phyloP scores from a whole-genome alignment of 2,113 vertebrate genomes.

The Colossoma macropomum region DNA sequence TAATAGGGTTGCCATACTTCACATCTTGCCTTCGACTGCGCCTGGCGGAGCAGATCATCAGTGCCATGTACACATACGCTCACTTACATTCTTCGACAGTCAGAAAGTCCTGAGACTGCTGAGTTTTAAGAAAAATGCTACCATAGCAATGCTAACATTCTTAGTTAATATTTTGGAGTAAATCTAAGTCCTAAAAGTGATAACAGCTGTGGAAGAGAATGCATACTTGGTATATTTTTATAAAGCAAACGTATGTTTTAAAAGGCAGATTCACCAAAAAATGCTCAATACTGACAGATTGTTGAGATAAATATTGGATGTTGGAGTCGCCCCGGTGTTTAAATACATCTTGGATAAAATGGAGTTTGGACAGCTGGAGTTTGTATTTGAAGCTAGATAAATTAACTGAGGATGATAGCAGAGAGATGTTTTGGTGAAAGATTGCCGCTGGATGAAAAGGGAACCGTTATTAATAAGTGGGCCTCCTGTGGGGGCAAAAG shows the following conservation, averaged over 20 bases:
- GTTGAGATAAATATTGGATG: no score
- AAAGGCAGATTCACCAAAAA: not conserved
- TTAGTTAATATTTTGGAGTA: no score
- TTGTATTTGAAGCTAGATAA: not conserved
- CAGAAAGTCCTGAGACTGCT: not conserved
- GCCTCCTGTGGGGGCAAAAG: not conserved
- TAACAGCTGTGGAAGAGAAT: not conserved
- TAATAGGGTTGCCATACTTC: slow-evolving; percentile 84
- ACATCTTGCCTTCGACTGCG: slow-evolving; percentile 86
- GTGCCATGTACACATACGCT: slow-evolving; percentile 44
- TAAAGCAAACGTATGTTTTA: not conserved
- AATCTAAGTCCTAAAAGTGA: no score
- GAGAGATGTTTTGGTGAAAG: no score
- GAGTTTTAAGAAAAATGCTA: not conserved
- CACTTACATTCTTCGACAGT: slow-evolving; percentile 6
- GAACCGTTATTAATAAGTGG: no score
- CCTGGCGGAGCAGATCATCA: slow-evolving; percentile 66
- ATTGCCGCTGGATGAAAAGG: no score
- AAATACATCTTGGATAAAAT: no score
- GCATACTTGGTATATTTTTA: no score
- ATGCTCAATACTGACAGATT: not conserved
- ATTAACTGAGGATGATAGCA: not conserved
- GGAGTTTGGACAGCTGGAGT: no score
- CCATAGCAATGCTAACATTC: no score
- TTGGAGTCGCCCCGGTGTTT: no score